Evolutionary conservation across 2,888 invertebrate species (phyloP).

Genomic region (Drosophila peninsularis): DNA sequence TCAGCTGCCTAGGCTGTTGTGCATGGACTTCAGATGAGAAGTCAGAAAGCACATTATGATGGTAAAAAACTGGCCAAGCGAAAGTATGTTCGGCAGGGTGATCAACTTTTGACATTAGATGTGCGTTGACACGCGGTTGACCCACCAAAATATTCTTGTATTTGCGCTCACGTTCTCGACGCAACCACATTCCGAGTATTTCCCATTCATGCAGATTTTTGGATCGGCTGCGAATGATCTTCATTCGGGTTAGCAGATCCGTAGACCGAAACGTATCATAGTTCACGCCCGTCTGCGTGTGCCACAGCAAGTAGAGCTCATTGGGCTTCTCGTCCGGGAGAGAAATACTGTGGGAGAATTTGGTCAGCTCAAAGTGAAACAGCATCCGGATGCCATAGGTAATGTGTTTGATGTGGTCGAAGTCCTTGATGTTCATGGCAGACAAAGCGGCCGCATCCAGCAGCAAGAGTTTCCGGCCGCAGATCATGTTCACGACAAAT

Average conservation of each 20-base stretch:
- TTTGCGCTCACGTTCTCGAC: conserved; percentile 53
- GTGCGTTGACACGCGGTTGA: too few relatives aligned
- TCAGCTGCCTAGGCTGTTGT: too few relatives aligned
- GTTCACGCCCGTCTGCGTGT: conserved; percentile 85
- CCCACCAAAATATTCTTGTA: too few relatives aligned
- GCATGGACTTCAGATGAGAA: too few relatives aligned
- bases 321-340: conserved; percentile 82
- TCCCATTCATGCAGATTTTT: conserved; percentile 86
- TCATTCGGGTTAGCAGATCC: conserved; percentile 86
- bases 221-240: conserved; percentile 85
- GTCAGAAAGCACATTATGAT: too few relatives aligned
- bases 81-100: too few relatives aligned
- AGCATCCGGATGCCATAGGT: conserved; percentile 83
- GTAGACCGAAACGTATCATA: conserved; percentile 85
- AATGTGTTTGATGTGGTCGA: conserved; percentile 84
- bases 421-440: conserved; percentile 85
- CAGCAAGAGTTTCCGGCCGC: conserved; percentile 84
- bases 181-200: conserved; percentile 68
- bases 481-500: conserved; percentile 84
- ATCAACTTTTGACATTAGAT: too few relatives aligned
- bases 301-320: conserved; percentile 86
- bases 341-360: conserved; percentile 55
- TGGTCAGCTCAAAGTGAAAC: conserved; percentile 85
- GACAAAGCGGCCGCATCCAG: conserved; percentile 85
- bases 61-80: too few relatives aligned